Conservation (phyloP, 2,113 vertebrate genomes). For the Haplochromis burtoni region DNA sequence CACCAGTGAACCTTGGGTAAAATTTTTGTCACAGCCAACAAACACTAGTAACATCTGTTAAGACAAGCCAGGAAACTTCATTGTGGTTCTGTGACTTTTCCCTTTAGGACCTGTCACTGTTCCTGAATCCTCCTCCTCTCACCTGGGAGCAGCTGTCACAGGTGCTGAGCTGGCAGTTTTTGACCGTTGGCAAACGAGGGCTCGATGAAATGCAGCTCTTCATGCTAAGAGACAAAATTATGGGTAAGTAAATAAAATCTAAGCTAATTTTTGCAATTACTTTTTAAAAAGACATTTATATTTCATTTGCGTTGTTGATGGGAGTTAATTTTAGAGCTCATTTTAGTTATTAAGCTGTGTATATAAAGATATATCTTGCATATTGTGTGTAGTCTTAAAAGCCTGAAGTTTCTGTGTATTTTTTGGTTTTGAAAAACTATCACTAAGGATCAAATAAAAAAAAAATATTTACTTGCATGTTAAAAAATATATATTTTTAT, state of each 20-base stretch:
- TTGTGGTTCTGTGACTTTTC: background rate
- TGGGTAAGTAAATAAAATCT: conserved; percentile 44
- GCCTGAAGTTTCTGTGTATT: background rate
- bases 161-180: conserved; percentile 92
- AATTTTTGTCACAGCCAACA: background rate
- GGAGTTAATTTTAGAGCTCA: background rate
- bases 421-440: background rate
- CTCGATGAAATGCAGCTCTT: conserved; percentile 82
- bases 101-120: conserved; percentile 82
- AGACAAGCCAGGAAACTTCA: background rate
- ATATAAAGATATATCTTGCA: background rate
- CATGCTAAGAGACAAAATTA: conserved; percentile 63
- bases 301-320: background rate
- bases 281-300: background rate
- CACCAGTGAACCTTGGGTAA: conserved; percentile 77
- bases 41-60: background rate
- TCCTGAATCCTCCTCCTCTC: conserved; percentile 78
- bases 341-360: background rate
- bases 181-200: conserved; percentile 80
- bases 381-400: background rate
- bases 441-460: background rate
- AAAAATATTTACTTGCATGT: background rate
- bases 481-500: background rate
- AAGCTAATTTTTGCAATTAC: background rate
- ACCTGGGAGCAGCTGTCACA: conserved; percentile 83